Conservation (phyloP, 2,797 vertebrate genomes). For the Perodicticus potto region DNA sequence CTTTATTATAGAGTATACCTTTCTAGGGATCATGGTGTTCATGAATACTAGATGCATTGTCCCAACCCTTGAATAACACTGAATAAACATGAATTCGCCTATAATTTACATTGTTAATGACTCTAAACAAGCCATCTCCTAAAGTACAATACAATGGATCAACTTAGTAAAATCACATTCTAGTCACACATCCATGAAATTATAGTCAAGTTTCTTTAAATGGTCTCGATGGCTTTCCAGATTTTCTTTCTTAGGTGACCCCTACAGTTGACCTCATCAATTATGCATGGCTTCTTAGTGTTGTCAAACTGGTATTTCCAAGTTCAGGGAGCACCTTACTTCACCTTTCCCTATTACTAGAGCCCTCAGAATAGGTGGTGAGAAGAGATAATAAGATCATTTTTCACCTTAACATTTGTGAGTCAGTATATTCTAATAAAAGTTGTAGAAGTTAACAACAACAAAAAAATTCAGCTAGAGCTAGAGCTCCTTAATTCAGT, state of each 20-base stretch:
- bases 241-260: not conserved
- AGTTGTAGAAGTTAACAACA: not conserved
- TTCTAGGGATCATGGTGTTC: not conserved
- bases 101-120: not conserved
- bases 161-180: constrained; percentile 14
- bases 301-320: not conserved
- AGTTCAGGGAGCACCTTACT: not conserved
- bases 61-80: not conserved
- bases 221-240: not conserved
- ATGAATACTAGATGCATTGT: not conserved
- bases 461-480: not conserved
- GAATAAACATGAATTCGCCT: not conserved
- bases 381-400: not conserved
- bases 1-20: not conserved
- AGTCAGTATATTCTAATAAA: constrained; percentile 31
- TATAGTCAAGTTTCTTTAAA: not conserved
- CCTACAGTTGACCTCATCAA: not conserved
- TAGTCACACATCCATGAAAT: not conserved
- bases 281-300: not conserved
- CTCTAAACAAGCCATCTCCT: not conserved
- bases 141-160: not conserved
- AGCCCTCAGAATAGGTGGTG: not conserved
- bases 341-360: not conserved
- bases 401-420: not conserved
- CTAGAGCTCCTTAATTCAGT: constrained; percentile 38